Conservation (phyloP, 1,140 invertebrate species). For the Dolichoris vasculosae region DNA sequence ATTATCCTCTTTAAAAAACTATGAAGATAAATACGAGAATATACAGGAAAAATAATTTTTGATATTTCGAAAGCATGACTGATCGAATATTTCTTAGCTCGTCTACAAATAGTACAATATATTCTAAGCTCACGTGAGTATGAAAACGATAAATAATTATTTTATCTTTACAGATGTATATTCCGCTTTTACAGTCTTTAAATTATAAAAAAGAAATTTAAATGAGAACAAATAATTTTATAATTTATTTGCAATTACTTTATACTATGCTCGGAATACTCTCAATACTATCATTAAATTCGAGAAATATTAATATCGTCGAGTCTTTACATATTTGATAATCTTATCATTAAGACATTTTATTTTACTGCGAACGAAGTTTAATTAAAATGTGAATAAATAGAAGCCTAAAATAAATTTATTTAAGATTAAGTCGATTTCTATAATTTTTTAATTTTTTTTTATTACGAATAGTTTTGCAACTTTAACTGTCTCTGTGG, state of each 20-base stretch:
- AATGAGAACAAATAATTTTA: neutral
- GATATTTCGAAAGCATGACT: neutral
- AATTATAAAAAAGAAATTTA: neutral
- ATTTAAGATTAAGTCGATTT: neutral
- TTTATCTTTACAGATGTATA: too few relatives aligned
- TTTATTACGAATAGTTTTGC: neutral
- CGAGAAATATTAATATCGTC: conserved; percentile 8
- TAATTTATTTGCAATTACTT: conserved; percentile 5
- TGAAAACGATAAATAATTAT: neutral
- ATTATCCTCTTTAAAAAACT: neutral
- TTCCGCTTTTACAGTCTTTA: neutral
- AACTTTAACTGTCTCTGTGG: neutral
- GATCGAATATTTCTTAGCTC: neutral
- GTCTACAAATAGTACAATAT: neutral
- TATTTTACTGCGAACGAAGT: neutral
- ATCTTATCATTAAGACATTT: conserved; percentile 9
- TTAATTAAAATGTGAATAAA: neutral
- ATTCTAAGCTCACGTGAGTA: neutral
- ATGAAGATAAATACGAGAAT: neutral
- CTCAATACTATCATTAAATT: neutral
- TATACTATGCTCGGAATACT: neutral
- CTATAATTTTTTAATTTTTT: neutral
- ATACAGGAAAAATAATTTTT: neutral
- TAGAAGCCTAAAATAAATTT: neutral
- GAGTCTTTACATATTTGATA: conserved; percentile 18